A percentile compares a stretch with the other conserved stretches of the same genome.
These are phyloP conservation scores for Eutolmus rufibarbis DNA, from an alignment of 2,888 invertebrate genomes.

Conservation along the genomic window DNA sequence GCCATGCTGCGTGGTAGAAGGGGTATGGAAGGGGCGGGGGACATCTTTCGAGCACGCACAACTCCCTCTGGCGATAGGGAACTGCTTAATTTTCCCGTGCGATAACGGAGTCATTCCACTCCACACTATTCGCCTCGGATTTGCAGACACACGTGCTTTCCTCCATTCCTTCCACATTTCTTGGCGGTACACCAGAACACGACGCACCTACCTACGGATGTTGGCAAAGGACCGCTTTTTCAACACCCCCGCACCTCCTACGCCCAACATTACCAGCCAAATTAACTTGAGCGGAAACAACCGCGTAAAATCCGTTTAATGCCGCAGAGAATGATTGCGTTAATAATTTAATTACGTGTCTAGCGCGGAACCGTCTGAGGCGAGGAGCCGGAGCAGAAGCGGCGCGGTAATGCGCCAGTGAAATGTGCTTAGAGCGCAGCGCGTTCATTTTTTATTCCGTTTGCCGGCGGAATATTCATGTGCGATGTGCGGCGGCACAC, in stretches of 20 bases:
- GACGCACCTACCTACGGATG: not conserved
- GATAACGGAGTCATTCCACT: not conserved
- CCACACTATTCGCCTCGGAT: not conserved
- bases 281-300: slow-evolving; percentile 5
- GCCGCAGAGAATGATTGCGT: slow-evolving; percentile 45
- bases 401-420: not conserved
- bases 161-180: not conserved
- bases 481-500: not conserved
- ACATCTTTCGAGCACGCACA: not conserved
- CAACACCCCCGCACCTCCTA: not conserved
- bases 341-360: slow-evolving; percentile 45
- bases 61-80: not conserved
- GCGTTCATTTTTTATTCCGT: not conserved
- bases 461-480: not conserved
- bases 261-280: not conserved
- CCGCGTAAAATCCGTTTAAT: slow-evolving; percentile 45
- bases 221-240: not conserved
- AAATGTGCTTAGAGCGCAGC: not conserved
- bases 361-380: not conserved
- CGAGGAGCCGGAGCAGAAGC: not conserved
- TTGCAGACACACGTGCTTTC: not conserved
- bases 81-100: not conserved
- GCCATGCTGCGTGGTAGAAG: not conserved
- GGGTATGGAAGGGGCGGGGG: not conserved
- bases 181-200: not conserved